These are phyloP conservation scores for Oxytorus armatus DNA, from an alignment of 2,888 invertebrate species.

Conservation along the genomic window DNA sequence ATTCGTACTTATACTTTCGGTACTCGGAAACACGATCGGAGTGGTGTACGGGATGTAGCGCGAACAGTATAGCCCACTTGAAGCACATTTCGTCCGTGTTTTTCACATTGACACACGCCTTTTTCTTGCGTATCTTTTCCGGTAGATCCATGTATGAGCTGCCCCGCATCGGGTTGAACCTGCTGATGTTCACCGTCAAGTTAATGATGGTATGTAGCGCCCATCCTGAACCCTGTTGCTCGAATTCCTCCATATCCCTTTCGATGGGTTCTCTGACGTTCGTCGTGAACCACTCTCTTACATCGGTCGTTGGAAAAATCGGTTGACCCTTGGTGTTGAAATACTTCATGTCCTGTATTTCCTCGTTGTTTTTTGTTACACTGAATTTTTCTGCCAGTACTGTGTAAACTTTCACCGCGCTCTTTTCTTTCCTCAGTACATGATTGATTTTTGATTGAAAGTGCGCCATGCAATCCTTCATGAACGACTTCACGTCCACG, in stretches of 20 bases:
- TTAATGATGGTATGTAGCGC: slow-evolving; percentile 67
- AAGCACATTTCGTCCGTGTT: too few species aligned
- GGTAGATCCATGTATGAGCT: slow-evolving; percentile 69
- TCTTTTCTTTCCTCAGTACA: background rate
- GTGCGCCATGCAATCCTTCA: slow-evolving; percentile 22
- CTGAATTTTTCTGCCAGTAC: slow-evolving; percentile 68
- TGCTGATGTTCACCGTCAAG: slow-evolving; percentile 71
- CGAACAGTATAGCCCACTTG: slow-evolving; percentile 71
- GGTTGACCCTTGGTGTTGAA: too few species aligned
- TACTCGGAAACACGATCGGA: slow-evolving; percentile 58
- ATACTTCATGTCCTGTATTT: slow-evolving; percentile 70
- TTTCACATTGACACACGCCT: slow-evolving; percentile 49
- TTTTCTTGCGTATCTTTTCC: slow-evolving; percentile 7
- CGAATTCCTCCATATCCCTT: too few species aligned
- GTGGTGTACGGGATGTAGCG: slow-evolving; percentile 65
- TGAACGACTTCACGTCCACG: slow-evolving; percentile 26
- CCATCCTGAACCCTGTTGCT: too few species aligned
- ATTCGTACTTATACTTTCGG: too few species aligned
- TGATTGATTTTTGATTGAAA: slow-evolving; percentile 9
- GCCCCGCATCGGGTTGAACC: slow-evolving; percentile 69
- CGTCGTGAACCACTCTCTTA: too few species aligned
- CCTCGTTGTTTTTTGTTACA: slow-evolving; percentile 54
- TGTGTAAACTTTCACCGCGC: slow-evolving; percentile 61
- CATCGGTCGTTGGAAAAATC: too few species aligned
- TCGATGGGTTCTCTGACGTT: too few species aligned